These are phyloP conservation scores for Chirona hameri DNA, from an alignment of 2,888 invertebrate species.

Conservation along the genomic window DNA sequence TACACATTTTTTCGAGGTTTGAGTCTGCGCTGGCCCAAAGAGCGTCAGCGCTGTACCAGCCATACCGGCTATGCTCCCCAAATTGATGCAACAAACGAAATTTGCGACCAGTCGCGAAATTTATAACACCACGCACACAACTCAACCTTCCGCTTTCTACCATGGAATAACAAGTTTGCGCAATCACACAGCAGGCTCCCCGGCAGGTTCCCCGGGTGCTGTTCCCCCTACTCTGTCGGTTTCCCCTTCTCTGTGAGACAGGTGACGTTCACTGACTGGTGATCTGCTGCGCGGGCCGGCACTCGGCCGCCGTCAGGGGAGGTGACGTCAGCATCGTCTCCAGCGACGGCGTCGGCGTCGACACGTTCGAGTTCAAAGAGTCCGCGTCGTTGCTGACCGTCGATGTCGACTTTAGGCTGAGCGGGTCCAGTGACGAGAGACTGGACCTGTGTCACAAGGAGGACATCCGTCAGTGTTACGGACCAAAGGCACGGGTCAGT, in stretches of 20 bases:
- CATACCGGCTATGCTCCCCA: too few relatives aligned
- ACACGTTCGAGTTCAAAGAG: slow-evolving; percentile 4
- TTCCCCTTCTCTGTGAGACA: background rate
- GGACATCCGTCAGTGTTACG: background rate
- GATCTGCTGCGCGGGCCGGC: background rate
- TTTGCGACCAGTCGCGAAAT: too few relatives aligned
- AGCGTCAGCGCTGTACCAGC: too few relatives aligned
- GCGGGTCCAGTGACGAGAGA: background rate
- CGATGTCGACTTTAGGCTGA: slow-evolving; percentile 9
- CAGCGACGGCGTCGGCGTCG: background rate
- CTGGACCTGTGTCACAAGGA: background rate
- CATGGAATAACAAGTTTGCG: too few relatives aligned
- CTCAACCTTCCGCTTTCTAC: too few relatives aligned
- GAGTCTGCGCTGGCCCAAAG: too few relatives aligned
- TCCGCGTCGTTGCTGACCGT: slow-evolving; percentile 4
- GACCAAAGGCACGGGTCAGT: too few relatives aligned
- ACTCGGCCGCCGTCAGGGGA: background rate
- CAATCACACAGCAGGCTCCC: too few relatives aligned
- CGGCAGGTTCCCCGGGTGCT: too few relatives aligned
- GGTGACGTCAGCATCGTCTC: background rate
- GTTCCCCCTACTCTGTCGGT: background rate
- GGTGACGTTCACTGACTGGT: background rate
- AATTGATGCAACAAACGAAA: too few relatives aligned
- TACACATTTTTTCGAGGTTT: too few relatives aligned
- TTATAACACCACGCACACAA: too few relatives aligned